Conservation (phyloP, 2,888 invertebrate species). For the Biston stratarius region DNA sequence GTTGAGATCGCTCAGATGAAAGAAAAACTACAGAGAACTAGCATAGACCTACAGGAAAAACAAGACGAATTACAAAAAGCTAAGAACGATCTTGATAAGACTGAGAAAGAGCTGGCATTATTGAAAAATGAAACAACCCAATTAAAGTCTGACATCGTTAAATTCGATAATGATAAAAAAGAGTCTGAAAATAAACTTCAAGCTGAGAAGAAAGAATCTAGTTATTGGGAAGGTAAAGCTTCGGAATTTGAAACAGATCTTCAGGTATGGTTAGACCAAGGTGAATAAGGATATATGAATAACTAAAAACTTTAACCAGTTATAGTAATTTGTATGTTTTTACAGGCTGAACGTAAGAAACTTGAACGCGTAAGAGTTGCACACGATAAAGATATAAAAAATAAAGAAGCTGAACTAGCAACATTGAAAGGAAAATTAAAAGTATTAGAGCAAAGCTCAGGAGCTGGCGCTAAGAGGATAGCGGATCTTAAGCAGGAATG, state of each 20-base stretch:
- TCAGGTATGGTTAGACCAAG: slow-evolving; percentile 65
- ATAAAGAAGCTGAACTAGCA: slow-evolving; percentile 92
- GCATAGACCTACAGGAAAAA: slow-evolving; percentile 71
- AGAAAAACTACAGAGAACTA: slow-evolving; percentile 72
- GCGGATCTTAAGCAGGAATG: slow-evolving; percentile 89
- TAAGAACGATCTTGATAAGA: slow-evolving; percentile 72
- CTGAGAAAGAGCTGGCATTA: slow-evolving; percentile 77
- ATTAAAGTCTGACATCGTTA: slow-evolving; percentile 77
- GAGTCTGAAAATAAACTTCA: slow-evolving; percentile 88
- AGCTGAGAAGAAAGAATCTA: slow-evolving; percentile 87
- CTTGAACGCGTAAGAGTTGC: slow-evolving; percentile 88
- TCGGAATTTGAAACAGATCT: slow-evolving; percentile 87
- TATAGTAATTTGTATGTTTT: slow-evolving; percentile 24
- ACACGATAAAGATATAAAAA: slow-evolving; percentile 91
- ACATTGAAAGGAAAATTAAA: slow-evolving; percentile 91
- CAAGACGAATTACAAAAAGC: slow-evolving; percentile 66
- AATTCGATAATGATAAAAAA: slow-evolving; percentile 83
- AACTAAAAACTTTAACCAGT: not conserved
- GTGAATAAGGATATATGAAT: not conserved
- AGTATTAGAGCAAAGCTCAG: slow-evolving; percentile 87
- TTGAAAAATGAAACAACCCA: slow-evolving; percentile 74
- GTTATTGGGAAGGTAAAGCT: slow-evolving; percentile 88
- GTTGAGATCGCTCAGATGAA: slow-evolving; percentile 82
- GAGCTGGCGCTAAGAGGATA: slow-evolving; percentile 88
- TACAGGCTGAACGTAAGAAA: slow-evolving; percentile 88